These are phyloP conservation scores for Ophioninae sp. DNA, from an alignment of 2,888 invertebrate genomes.

Conservation along the genomic window DNA sequence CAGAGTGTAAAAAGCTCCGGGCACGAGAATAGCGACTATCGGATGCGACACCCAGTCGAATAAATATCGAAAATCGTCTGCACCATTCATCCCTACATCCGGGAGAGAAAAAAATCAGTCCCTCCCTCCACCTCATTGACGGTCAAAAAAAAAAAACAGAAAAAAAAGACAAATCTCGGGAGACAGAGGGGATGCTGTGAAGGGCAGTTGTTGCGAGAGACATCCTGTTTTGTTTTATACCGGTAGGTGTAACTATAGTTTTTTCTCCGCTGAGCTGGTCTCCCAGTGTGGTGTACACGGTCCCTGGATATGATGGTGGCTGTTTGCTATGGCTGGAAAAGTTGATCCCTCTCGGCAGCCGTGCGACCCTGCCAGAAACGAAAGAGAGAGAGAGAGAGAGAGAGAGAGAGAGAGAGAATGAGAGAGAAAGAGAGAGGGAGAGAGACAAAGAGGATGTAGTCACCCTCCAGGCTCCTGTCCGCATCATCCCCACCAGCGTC, in stretches of 20 bases:
- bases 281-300: slow-evolving; percentile 41
- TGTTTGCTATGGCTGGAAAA: slow-evolving; percentile 71
- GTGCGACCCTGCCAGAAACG: slow-evolving; percentile 66
- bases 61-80: neutral
- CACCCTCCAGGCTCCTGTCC: slow-evolving; percentile 67
- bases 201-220: slow-evolving; percentile 34
- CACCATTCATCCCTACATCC: neutral
- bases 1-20: too few relatives aligned
- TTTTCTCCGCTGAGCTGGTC: slow-evolving; percentile 31
- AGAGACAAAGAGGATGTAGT: slow-evolving; percentile 55
- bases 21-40: neutral
- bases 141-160: slow-evolving; percentile 24
- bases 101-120: slow-evolving; percentile 2
- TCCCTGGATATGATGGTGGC: slow-evolving; percentile 52
- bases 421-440: slow-evolving; percentile 27
- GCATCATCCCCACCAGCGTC: slow-evolving; percentile 61
- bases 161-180: slow-evolving; percentile 54
- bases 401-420: slow-evolving; percentile 43
- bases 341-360: slow-evolving; percentile 75
- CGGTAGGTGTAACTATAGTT: slow-evolving; percentile 31
- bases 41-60: neutral
- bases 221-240: slow-evolving; percentile 35
- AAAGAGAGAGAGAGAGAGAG: slow-evolving; percentile 37
- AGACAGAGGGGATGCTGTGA: slow-evolving; percentile 32
- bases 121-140: neutral